phyloP scores from a whole-genome alignment of 2,888 invertebrate genomes.

The Spodoptera littoralis region DNA sequence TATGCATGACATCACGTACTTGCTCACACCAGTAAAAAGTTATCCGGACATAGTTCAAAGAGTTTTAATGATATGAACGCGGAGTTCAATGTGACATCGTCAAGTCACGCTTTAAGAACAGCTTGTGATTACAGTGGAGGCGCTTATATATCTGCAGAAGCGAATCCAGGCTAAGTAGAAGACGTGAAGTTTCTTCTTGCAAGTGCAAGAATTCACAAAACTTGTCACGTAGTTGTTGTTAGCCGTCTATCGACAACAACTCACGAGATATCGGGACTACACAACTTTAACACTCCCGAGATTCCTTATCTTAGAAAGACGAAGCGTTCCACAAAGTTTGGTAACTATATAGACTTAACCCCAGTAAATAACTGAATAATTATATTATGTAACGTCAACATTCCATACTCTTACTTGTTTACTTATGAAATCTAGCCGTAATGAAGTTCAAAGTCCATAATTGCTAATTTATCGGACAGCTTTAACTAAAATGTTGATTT shows the following conservation, averaged over 20 bases:
- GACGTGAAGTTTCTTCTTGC: neutral
- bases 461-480: too few relatives aligned
- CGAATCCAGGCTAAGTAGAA: too few relatives aligned
- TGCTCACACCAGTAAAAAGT: neutral
- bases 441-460: too few relatives aligned
- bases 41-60: neutral
- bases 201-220: neutral
- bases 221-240: neutral
- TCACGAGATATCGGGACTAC: neutral
- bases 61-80: slow-evolving; percentile 5
- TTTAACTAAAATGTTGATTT: too few relatives aligned
- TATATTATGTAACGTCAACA: too few relatives aligned
- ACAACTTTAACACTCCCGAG: neutral
- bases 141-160: neutral
- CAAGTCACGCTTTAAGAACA: neutral
- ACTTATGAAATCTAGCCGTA: too few relatives aligned
- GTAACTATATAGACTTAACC: too few relatives aligned
- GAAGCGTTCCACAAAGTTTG: too few relatives aligned
- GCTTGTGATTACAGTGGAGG: slow-evolving; percentile 1
- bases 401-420: too few relatives aligned
- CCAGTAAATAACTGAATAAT: too few relatives aligned
- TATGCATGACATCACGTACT: slow-evolving; percentile 1
- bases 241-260: slow-evolving; percentile 1
- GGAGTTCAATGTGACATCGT: neutral
- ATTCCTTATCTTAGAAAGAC: too few relatives aligned